Evolutionary conservation across 2,113 vertebrate species (phyloP), one percentile per base, ranked within the genome.

Genomic region (Panurus biarmicus): DNA sequence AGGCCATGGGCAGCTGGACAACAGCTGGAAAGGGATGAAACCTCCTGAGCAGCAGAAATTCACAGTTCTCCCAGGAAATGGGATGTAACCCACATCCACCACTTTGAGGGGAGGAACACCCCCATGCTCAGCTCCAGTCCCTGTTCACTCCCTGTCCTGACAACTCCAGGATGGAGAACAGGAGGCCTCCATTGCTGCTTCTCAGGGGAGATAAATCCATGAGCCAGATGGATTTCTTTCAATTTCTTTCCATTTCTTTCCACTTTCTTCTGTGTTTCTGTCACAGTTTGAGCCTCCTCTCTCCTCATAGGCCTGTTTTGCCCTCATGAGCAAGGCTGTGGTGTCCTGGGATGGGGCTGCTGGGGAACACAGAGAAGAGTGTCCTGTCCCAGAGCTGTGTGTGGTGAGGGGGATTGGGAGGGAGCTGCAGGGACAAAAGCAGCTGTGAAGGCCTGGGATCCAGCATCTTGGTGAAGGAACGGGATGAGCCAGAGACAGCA

Each of bases 31-130:
- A 45, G 25, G 38, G 45, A n/a, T 16, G 28, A 36, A 24, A 51
- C 21, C 9, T 57, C 35, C 22, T 0, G 1, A 24, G 72, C 1
- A 0, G 23, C 61, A 87, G 61, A 38, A 83, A 60, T 31, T 28
- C 53, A 9, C 24, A 64, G 56, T 6, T 28, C 6, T 33, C 38
- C 45, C 38, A 24, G 76, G 53, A 78, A 70, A 35, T 9, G 44
- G 53, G 66, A 23, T 24, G 36, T 26, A 26, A 42, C 33, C n/a
- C 42, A 28, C 19, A 23, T 12, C 47, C 47, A 18, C 17, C 1
- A 1, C 62, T 14, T 29, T 26, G 23, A 77, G 69, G 48, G 20
- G 12, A 40, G 10, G 47, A 50, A 38, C 15, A 23, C 1, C 10
- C 18, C 61, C 2, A 1, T 42, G 57, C 66, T 31, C 61, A 64